Percentiles rank a stretch among this genome's conserved stretches.
Conservation (phyloP, 1,140 invertebrate genomes). For the Agrilus planipennis region DNA sequence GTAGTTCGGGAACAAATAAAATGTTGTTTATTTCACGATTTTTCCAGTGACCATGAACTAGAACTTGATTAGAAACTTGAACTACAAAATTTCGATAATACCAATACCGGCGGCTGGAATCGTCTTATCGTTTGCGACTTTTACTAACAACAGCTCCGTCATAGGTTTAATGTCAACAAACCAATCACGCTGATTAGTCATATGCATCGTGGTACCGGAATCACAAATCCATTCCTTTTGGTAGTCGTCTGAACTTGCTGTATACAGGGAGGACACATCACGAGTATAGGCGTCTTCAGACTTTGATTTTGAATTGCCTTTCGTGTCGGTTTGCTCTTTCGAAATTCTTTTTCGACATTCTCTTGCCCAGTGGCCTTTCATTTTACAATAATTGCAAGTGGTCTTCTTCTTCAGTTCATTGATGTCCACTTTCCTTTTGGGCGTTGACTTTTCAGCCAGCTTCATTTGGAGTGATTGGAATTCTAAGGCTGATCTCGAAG, state of each 20-base stretch:
- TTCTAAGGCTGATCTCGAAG: not conserved
- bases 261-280: not conserved
- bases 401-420: not conserved
- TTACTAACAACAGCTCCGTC: conserved; percentile 2
- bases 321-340: not conserved
- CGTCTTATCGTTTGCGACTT: conserved; percentile 17
- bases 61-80: too few species aligned
- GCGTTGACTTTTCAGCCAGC: not conserved
- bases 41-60: conserved; percentile 8
- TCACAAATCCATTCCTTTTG: not conserved
- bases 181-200: not conserved
- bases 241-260: not conserved
- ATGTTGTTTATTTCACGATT: conserved; percentile 8
- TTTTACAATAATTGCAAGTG: not conserved
- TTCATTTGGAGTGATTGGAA: conserved; percentile 7
- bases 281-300: not conserved
- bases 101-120: conserved; percentile 17
- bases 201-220: not conserved
- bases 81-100: conserved; percentile 15
- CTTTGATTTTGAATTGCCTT: not conserved
- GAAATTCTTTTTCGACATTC: not conserved
- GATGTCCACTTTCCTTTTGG: not conserved
- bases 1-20: too few species aligned
- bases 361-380: not conserved
- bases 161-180: conserved; percentile 3